Conservation (phyloP, 35 echinoderm and acorn worm species). For the Heliocidaris erythrogramma region DNA sequence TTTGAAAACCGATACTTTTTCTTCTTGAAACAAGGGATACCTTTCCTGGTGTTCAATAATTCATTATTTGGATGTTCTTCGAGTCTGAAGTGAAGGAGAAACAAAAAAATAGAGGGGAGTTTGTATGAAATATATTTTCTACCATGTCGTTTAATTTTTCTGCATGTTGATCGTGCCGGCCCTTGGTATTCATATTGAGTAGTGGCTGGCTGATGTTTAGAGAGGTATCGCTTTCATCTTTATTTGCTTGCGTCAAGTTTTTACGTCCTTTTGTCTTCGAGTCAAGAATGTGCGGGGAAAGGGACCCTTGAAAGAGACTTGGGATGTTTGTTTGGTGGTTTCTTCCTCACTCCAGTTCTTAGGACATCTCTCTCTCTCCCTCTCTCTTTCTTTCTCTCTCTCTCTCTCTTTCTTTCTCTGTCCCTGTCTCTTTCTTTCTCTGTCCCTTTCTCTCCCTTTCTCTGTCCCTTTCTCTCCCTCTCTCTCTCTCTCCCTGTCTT, state of each 20-base stretch:
- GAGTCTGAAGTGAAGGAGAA: background rate
- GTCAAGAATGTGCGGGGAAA: conserved; percentile 7
- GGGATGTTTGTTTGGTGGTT: conserved; percentile 20
- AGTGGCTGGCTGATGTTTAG: background rate
- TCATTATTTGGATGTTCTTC: background rate
- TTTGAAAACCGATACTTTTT: too few relatives aligned
- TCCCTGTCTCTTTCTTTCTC: too few relatives aligned
- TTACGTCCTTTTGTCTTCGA: conserved; percentile 23
- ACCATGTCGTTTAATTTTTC: background rate
- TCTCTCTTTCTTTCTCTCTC: background rate
- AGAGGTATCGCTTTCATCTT: conserved; percentile 25
- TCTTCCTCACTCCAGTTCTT: background rate
- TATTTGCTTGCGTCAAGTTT: conserved; percentile 35
- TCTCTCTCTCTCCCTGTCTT: too few relatives aligned
- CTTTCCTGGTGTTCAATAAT: background rate
- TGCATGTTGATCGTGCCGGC: background rate
- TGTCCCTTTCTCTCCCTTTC: too few relatives aligned
- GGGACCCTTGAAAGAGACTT: conserved; percentile 20
- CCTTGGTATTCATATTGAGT: background rate
- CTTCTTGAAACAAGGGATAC: background rate
- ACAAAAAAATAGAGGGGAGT: background rate
- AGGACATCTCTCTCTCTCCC: background rate
- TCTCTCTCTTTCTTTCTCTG: background rate
- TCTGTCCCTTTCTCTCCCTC: background rate
- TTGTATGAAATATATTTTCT: background rate